Conservation (phyloP, 2,113 vertebrate species). For the Fulmarus glacialis region DNA sequence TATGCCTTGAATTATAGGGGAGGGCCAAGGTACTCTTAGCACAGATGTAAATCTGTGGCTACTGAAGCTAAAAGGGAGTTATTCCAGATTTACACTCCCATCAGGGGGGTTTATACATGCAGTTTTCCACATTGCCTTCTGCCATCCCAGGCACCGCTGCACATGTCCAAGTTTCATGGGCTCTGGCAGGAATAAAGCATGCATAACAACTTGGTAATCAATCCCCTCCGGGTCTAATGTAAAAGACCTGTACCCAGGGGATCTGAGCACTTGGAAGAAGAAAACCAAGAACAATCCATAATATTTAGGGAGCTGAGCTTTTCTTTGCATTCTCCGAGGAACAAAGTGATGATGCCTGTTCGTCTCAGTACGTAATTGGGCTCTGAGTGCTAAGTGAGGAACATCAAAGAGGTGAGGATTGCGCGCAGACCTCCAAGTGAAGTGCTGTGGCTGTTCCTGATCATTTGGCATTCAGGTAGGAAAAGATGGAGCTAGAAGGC, state of each 20-base stretch:
- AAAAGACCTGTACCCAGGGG: background rate
- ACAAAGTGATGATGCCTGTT: background rate
- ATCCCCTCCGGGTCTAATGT: background rate
- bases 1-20: background rate
- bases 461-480: background rate
- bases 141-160: background rate
- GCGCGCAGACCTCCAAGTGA: background rate
- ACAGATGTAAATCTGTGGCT: conserved; percentile 21
- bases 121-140: background rate
- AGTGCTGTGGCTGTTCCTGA: background rate
- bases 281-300: background rate
- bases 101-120: background rate
- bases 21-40: background rate
- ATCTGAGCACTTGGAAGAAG: background rate
- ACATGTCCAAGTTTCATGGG: background rate
- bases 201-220: background rate
- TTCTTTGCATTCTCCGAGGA: background rate
- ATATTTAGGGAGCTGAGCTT: background rate
- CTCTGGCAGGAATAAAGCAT: background rate
- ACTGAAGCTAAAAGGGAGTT: conserved; percentile 36
- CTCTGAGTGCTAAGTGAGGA: background rate
- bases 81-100: conserved; percentile 24
- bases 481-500: background rate
- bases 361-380: background rate
- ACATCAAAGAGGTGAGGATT: background rate